These are phyloP conservation scores for Metopolophium dirhodum DNA, from an alignment of 1,140 invertebrate species.

Conservation along the genomic window DNA sequence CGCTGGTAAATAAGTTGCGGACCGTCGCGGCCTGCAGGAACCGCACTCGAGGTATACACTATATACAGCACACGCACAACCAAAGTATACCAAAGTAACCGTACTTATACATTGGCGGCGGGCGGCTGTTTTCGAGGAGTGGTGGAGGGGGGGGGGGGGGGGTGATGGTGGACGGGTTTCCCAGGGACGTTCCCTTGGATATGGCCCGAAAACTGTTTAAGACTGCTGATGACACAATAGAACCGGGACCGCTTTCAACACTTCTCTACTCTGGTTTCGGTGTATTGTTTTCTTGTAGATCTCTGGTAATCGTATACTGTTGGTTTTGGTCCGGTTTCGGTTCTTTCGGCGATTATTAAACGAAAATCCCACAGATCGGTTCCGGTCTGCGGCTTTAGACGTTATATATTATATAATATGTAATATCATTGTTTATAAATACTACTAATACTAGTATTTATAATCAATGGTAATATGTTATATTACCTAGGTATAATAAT, in stretches of 20 bases:
- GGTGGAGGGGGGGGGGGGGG: no score
- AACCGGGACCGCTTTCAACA: neutral
- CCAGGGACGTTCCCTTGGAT: neutral
- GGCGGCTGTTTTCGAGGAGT: neutral
- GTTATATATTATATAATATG: no score
- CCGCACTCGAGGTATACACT: slow-evolving; percentile 33
- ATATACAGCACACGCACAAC: neutral
- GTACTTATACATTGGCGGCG: neutral
- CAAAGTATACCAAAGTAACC: neutral
- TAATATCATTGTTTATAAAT: no score
- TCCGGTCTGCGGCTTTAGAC: neutral
- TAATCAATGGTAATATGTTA: no score
- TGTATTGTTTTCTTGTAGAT: neutral
- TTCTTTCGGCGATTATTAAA: neutral
- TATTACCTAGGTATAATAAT: no score
- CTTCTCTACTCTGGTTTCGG: neutral
- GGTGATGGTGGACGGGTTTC: neutral
- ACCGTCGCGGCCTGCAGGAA: slow-evolving; percentile 21
- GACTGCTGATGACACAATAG: neutral
- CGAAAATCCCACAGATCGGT: neutral
- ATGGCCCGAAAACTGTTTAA: no score
- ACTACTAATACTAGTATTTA: no score
- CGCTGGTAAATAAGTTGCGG: slow-evolving; percentile 55
- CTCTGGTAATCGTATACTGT: neutral
- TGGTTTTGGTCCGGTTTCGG: neutral